A percentile compares a stretch with the other conserved stretches of the same genome.
Evolutionary conservation across 92 coral and sea anemone genomes (phyloP).

Genomic region (Diadumene lineata): DNA sequence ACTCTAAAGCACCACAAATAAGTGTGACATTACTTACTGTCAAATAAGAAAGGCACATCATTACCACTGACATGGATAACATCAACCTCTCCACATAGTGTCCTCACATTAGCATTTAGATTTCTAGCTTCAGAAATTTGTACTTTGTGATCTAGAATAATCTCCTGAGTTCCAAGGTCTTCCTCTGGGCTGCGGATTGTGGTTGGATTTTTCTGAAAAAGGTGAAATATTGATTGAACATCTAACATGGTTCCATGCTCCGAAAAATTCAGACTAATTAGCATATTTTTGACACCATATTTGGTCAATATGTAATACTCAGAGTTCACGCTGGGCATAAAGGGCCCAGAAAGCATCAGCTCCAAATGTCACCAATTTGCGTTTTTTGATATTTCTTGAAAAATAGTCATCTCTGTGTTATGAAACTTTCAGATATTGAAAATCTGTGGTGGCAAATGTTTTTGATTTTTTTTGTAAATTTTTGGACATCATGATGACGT

Average conservation of each 20-base stretch:
- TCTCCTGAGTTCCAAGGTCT: conserved; percentile 69
- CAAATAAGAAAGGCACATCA: conserved; percentile 46
- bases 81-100: conserved; percentile 81
- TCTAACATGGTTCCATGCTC: not conserved
- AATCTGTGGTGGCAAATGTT: too few species aligned
- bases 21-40: conserved; percentile 34
- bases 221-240: not conserved
- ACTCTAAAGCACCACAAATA: not conserved
- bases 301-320: too few species aligned
- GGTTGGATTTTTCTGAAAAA: conserved; percentile 83
- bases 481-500: too few species aligned
- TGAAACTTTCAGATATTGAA: too few species aligned
- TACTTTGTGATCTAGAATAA: conserved; percentile 76
- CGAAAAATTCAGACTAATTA: too few species aligned
- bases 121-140: conserved; percentile 40
- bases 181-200: conserved; percentile 90
- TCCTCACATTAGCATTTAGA: conserved; percentile 58
- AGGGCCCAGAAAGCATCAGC: too few species aligned
- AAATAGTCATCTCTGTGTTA: too few species aligned
- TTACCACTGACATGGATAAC: conserved; percentile 61
- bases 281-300: too few species aligned
- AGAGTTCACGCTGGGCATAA: too few species aligned
- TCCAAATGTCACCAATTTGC: too few species aligned
- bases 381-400: too few species aligned
- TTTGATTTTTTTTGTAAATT: too few species aligned